Base-by-base conservation (phyloP, 2,888 invertebrate species). In the Polydrusus tereticollis region DNA sequence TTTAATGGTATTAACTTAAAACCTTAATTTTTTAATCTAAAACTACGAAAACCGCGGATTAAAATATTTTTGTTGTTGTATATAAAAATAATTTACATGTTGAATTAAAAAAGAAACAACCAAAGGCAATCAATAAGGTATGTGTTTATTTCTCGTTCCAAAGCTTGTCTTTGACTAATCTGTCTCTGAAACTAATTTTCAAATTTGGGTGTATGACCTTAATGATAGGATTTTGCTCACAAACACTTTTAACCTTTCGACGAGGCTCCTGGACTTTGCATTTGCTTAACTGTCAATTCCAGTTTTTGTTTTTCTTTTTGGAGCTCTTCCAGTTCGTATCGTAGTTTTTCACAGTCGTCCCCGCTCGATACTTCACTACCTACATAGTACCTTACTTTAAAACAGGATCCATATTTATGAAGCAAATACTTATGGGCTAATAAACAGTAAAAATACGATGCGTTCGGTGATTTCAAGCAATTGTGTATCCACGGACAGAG, bases 341-440 rank as follows among this genome's bases (percentile, higher is more conserved):
- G 67, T 41, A 76, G 20, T 47, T 69, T 75, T 29, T 73, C 74
- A 43, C 75, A 72, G 52, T 75, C 73, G 16, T 75, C 74, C 52
- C 66, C 70, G 16, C 72, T 64, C 2, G 67, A 75, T 10, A 45
- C n/a, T 52, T 66, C 71, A 12, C 29, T 58, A 50, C 26, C 62
- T 71, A 62, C 29, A 14, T 5, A 63, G 33, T 29, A 62, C 5
- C 1, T 47, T 14, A 20, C 1, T 26, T 62, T 33, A 33, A 12
- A 45, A 29, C 2, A 10, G 1, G 12, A n/a, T 16, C 29, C 16
- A n/a, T 45, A 62, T 47, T 62, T 62, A 62, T 47, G 62, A 60
- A 60, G 60, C 60, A 60, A 60, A 60, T 6, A 45, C n/a, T 21
- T 41, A 41, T 41, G 38, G 10, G 38, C 38, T 58, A 38, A 38